Evolutionary conservation across 2,888 invertebrate species (phyloP), one percentile per base, ranked within the genome.

Genomic region (Ormyrus nitidulus): DNA sequence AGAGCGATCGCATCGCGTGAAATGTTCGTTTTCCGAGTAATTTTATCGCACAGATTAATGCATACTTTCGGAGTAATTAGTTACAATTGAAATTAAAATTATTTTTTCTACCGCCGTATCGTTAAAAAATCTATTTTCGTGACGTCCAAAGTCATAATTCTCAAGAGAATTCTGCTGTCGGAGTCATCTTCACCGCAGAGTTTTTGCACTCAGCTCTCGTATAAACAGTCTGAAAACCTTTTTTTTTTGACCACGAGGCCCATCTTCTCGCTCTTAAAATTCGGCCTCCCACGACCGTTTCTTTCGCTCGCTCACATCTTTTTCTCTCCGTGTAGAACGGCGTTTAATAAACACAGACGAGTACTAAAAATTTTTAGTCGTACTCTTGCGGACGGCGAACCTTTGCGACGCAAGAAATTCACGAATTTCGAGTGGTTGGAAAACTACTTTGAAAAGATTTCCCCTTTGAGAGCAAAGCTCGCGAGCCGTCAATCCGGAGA

Each of bases 401-500:
- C 69, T 77, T 56, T 64, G 62, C 13, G 70, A 6, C 53, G 64
- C 49, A 34, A 34, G 13, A 7, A 19, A 19, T 19, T 19, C 8
- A 13, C 34, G 66, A 72, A 54, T 59, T 71, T 70, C 77, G 65
- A 79, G 56, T 68, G 68, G 72, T 73, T 73, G 78, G 54, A 56
- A 73, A 68, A 77, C 66, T 68, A 62, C 72, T 68, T 66, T 65
- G 44, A 11, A 70, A 69, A 53, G 68, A 72, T 77, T 77, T 77
- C 77, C 59, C 66, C 66, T 54, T 61, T 61, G 61, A 19, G 6
- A 51, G 49, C 44, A 11, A 11, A 58, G 49, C 10, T n/a, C 48
- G 71, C 11, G 51, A 62, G 59, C 75, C 71, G 79, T 75, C 79
- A 80, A 71, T 66, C 66, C 54, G 48, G 54, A 5, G 9, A 86